Conservation (phyloP, 2,888 invertebrate genomes). For the Pseudococcus viburni region DNA sequence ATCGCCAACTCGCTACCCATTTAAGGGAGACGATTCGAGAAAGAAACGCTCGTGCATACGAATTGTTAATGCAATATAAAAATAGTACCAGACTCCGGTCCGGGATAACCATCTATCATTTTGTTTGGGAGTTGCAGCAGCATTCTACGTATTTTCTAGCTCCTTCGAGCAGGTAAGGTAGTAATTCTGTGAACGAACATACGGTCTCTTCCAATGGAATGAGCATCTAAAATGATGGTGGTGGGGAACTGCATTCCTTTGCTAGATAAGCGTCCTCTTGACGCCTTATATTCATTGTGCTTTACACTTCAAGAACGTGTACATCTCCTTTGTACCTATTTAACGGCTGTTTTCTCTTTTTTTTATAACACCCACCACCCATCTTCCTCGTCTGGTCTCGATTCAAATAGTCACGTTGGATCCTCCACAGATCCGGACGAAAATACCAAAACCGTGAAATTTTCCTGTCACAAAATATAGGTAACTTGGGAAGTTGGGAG, state of each 20-base stretch:
- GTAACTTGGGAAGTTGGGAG: no score
- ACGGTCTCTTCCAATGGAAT: not conserved
- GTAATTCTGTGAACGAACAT: not conserved
- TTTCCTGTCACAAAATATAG: no score
- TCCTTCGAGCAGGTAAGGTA: not conserved
- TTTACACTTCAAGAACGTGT: slow-evolving; percentile 24
- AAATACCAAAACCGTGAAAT: no score
- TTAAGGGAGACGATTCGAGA: slow-evolving; percentile 1
- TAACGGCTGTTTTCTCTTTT: slow-evolving; percentile 47
- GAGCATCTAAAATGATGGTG: not conserved
- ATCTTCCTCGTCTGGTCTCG: not conserved
- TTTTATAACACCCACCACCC: not conserved
- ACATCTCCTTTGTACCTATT: slow-evolving; percentile 32
- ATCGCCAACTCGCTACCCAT: slow-evolving; percentile 1
- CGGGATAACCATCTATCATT: not conserved
- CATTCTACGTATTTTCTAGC: not conserved
- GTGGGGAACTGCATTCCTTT: slow-evolving; percentile 39
- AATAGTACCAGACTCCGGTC: not conserved
- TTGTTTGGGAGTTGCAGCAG: not conserved
- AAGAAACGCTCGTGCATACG: not conserved
- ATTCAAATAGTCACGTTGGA: not conserved
- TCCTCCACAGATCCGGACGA: not conserved
- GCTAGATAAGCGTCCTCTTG: slow-evolving; percentile 50
- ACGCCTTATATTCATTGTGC: slow-evolving; percentile 45
- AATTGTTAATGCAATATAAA: not conserved